Evolutionary conservation across 2,888 invertebrate genomes (phyloP), one percentile per base, ranked within the genome.

Genomic region (Scaptomyza cyrtandrae): DNA sequence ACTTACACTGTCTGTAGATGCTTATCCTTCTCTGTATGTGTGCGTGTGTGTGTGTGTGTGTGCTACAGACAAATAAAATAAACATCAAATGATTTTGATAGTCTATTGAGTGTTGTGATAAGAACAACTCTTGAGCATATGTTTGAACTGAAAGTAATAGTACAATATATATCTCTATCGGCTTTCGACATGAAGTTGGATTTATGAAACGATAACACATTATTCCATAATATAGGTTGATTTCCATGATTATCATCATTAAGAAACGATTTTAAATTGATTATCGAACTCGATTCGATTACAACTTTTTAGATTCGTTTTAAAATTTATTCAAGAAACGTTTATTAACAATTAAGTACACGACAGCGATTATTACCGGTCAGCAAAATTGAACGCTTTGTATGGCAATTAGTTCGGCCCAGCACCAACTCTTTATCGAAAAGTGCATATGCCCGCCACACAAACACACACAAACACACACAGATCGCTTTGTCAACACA

Each of bases 381-480:
- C 59, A 60, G 63, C 75, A 53, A 75, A 66, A 74, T 75, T 66
- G 59, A 69, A 77, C 57, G 58, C 63, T 59, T 58, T 56, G 61
- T 44, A 58, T 62, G 85, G 85, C 81, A 84, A 86, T 81, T 71
- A 84, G 71, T 24, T 24, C 4, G 24, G 24, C 24, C 3, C 4
- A 57, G 53, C 10, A 49, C 2, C 33, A 33, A 50, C 10, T 10
- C 10, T 10, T 33, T 7, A 3, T 2, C 33, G 6, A 10, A 33
- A 49, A 16, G 27, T 33, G 19, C 27, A 41, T 31, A 27, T 37
- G n/a, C 50, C 41, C 53, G 48, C 41, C 45, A 9, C 41, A 49
- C 41, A 29, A 19, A 43, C 44, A 54, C 53, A 43, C 24, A 44
- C 50, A 50, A 9, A 24, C 33, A 37, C 33, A 31, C 31, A 33